These are phyloP conservation scores for Drosophila cognata DNA, from an alignment of 2,888 invertebrate genomes.

Conservation along the genomic window DNA sequence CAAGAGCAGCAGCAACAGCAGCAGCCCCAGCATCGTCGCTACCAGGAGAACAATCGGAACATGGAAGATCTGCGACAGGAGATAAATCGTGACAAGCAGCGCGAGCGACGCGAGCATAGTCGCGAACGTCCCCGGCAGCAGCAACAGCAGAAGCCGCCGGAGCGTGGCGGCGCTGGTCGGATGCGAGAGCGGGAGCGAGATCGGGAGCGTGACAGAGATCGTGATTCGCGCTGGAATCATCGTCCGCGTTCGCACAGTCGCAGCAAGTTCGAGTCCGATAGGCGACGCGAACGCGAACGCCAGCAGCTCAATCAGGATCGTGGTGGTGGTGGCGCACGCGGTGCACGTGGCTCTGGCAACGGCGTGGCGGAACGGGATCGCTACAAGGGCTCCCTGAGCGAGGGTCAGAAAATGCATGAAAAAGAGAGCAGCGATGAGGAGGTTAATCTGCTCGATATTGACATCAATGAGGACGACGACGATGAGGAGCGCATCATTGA, in stretches of 20 bases:
- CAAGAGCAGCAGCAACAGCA: constrained; percentile 41
- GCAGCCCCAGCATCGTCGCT: constrained; percentile 84
- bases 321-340: constrained; percentile 78
- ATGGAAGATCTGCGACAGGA: constrained; percentile 85
- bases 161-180: constrained; percentile 55
- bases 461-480: constrained; percentile 95
- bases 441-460: constrained; percentile 90
- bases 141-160: constrained; percentile 78
- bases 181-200: constrained; percentile 68
- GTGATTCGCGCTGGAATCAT: constrained; percentile 78
- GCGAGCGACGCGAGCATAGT: constrained; percentile 85
- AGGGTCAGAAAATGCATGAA: constrained; percentile 90
- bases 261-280: constrained; percentile 84
- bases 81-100: constrained; percentile 85
- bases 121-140: constrained; percentile 78
- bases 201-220: constrained; percentile 44
- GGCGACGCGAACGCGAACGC: constrained; percentile 82
- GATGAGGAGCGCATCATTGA: constrained; percentile 97
- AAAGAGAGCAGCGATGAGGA: constrained; percentile 89
- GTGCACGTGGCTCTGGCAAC: constrained; percentile 79
- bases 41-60: constrained; percentile 83
- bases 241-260: constrained; percentile 84
- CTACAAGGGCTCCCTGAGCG: constrained; percentile 90
- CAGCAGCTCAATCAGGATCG: constrained; percentile 83
- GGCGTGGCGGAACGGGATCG: constrained; percentile 86